These are phyloP conservation scores for Trichopria drosophilae DNA, from an alignment of 2,888 invertebrate genomes.

Conservation along the genomic window DNA sequence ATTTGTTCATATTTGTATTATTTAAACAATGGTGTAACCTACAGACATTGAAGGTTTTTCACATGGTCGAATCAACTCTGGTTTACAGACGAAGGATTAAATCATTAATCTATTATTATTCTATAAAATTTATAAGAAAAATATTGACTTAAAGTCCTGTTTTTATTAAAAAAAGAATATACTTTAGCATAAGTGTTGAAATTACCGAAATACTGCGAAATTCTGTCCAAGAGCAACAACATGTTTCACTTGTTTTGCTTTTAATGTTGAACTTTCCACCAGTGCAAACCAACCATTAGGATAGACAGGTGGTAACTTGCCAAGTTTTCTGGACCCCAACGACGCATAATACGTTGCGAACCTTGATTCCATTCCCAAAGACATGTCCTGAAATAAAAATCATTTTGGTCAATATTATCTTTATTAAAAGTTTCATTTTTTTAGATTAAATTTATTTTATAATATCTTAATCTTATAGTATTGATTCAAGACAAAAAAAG, in stretches of 20 bases:
- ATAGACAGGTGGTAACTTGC: conserved; percentile 77
- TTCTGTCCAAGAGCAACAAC: conserved; percentile 68
- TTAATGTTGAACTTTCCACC: conserved; percentile 69
- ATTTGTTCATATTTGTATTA: no score
- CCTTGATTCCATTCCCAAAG: conserved; percentile 16
- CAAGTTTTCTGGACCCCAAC: conserved; percentile 60
- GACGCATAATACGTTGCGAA: conserved; percentile 14
- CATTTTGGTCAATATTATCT: no score
- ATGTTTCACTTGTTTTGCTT: conserved; percentile 62
- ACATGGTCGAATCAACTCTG: no score
- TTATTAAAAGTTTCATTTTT: not conserved
- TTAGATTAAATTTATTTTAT: not conserved
- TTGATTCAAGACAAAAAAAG: no score
- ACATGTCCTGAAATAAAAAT: no score
- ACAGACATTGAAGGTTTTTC: no score
- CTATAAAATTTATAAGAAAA: no score
- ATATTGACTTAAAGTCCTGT: not conserved
- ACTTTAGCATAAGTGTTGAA: not conserved
- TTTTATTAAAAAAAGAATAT: not conserved
- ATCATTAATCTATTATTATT: no score
- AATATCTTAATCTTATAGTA: no score
- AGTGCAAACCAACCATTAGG: conserved; percentile 90
- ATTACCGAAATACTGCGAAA: conserved; percentile 55
- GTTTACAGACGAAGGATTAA: no score
- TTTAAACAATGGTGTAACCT: no score